Conservation (phyloP, 35 echinoderm and acorn worm species). For the Eucidaris tribuloides region DNA sequence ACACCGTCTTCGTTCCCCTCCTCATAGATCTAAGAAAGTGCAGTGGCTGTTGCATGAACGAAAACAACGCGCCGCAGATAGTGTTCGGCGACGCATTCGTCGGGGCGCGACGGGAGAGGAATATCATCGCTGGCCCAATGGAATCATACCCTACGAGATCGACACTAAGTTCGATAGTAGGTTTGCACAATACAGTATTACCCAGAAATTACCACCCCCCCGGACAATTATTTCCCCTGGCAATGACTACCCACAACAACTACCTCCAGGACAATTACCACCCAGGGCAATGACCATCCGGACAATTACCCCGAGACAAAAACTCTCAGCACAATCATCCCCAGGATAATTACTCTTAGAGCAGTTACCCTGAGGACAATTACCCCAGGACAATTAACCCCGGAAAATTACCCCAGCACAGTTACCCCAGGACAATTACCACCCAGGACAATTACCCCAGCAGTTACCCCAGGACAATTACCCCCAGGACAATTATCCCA, state of each 20-base stretch:
- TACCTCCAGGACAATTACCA: no score
- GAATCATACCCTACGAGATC: constrained; percentile 47
- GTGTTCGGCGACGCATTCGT: neutral
- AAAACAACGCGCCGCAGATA: neutral
- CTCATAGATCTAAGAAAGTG: neutral
- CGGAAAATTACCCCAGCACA: no score
- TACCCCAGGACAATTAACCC: no score
- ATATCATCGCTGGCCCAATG: constrained; percentile 29
- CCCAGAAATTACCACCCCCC: neutral
- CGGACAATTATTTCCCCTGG: neutral
- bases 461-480: no score
- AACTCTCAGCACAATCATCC: neutral
- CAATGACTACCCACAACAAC: no score
- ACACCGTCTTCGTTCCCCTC: neutral
- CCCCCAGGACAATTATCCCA: no score
- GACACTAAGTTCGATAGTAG: constrained; percentile 56
- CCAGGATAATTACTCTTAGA: neutral
- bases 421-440: no score
- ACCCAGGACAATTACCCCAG: no score
- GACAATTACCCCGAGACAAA: neutral
- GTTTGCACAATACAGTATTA: neutral
- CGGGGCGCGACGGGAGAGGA: constrained; percentile 28
- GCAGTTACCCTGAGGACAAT: no score
- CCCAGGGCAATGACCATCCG: neutral
- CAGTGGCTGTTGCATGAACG: constrained; percentile 1